Percentiles rank a stretch among this genome's conserved stretches.
These are phyloP conservation scores for Craseonycteris thonglongyai DNA, from an alignment of 2,113 vertebrate genomes.

Conservation along the genomic window DNA sequence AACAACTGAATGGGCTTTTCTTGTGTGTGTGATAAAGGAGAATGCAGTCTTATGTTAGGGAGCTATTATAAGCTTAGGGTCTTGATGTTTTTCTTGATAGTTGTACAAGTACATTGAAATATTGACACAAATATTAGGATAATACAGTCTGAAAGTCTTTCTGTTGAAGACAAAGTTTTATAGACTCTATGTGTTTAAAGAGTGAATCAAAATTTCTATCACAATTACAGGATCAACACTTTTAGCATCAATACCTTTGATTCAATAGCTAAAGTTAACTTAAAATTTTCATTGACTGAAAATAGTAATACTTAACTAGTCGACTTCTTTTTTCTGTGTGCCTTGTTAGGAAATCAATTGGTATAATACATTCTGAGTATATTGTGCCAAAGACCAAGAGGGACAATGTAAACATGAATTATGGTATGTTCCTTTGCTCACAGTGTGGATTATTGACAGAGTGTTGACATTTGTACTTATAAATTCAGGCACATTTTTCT, in stretches of 20 bases:
- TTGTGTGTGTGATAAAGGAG: background rate
- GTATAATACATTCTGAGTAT: background rate
- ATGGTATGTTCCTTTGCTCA: background rate
- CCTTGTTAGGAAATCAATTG: background rate
- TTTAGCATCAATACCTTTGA: slow-evolving; percentile 13
- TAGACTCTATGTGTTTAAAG: background rate
- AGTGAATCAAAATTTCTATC: background rate
- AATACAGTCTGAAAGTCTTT: slow-evolving; percentile 11
- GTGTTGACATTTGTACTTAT: background rate
- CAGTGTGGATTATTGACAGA: background rate
- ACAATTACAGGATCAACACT: no score
- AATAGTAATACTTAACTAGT: background rate
- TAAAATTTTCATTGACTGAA: background rate
- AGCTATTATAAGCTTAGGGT: background rate
- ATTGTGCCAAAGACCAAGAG: background rate
- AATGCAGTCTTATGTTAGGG: background rate
- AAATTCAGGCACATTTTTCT: background rate
- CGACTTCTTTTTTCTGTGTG: background rate
- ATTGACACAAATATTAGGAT: background rate
- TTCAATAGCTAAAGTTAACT: background rate
- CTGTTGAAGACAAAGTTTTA: slow-evolving; percentile 23
- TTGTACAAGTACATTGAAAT: background rate
- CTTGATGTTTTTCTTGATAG: slow-evolving; percentile 20
- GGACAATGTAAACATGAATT: background rate
- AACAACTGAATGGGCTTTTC: background rate